Conservation (phyloP, 1,140 invertebrate species). For the Paraescarpia echinospica region DNA sequence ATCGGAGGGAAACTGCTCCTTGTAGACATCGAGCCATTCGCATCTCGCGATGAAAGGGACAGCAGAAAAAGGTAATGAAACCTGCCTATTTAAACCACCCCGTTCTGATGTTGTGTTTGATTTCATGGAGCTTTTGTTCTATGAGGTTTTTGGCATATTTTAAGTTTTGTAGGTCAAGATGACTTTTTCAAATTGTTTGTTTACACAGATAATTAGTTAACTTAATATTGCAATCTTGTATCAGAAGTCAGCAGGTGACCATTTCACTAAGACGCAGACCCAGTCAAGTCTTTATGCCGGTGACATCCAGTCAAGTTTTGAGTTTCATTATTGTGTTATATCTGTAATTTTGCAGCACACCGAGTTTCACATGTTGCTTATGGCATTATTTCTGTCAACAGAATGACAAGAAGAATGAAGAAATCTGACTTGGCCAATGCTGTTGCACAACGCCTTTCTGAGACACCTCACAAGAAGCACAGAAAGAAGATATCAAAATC, state of each 20-base stretch:
- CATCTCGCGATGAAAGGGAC: background rate
- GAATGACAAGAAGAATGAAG: background rate
- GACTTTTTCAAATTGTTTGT: background rate
- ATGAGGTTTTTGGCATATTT: background rate
- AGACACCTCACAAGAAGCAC: background rate
- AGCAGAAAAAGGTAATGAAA: slow-evolving; percentile 3
- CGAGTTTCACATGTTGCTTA: background rate
- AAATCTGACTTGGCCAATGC: background rate
- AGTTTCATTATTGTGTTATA: too few species aligned
- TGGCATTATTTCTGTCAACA: background rate
- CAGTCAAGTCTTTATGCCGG: too few species aligned
- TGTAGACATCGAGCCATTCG: slow-evolving; percentile 15
- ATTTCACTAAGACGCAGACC: too few species aligned
- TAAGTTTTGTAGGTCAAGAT: background rate
- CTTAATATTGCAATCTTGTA: too few species aligned
- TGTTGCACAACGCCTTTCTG: background rate
- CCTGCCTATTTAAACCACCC: background rate
- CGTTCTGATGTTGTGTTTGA: background rate
- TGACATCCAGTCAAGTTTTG: too few species aligned
- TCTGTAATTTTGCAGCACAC: too few species aligned
- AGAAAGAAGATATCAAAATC: background rate
- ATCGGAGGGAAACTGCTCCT: background rate
- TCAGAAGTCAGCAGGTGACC: too few species aligned
- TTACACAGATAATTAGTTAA: background rate
- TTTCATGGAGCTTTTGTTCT: background rate